Base-by-base conservation (phyloP, 2,113 vertebrate species). In the Bucco capensis region DNA sequence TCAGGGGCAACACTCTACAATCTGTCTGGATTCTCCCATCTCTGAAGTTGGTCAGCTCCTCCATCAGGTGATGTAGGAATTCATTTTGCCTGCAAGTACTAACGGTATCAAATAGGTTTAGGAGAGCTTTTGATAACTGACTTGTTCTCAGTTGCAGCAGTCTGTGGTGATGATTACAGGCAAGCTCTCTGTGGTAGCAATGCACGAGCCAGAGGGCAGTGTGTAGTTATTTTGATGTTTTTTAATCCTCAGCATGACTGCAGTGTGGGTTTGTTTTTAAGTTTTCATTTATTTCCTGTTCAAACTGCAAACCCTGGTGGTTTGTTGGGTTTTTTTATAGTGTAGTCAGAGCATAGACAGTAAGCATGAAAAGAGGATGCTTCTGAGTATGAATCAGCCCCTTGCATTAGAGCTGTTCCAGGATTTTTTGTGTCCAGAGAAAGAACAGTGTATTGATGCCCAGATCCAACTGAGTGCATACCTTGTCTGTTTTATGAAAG, bases 211-310 rank as follows among this genome's bases (percentile, higher is more conserved):
- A 96, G 96, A 92, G 92, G 93, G 93, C 95, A 95, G 78, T 95
- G 86, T 95, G 89, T 91, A 85, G 86, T 95, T 92, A 86, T 70
- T 91, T 91, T 95, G n/a, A n/a, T n/a, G 94, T 88, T 86, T 95
- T 95, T 89, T 86, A 92, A 95, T 94, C 91, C 69, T 70, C 77
- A 73, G 78, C 64, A 85, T 91, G 80, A 73, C 88, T 95, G 84
- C 77, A 67, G 72, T 61, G 71, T 76, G 62, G 78, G 74, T 46
- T 96, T 94, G 78, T 46, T 89, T 96, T 93, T 91, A 18, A 61
- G 65, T 92, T 96, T 91, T 96, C 56, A 62, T 93, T 94, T 96
- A 72, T 91, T 96, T 96, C 79, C 82, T 93, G 75, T 91, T 95
- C 89, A 94, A 90, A 67, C 88, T 92, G 87, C 79, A 94, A 95